Conservation (phyloP, 35 echinoderm and acorn worm species). For the Ophiothrix spiculata region DNA sequence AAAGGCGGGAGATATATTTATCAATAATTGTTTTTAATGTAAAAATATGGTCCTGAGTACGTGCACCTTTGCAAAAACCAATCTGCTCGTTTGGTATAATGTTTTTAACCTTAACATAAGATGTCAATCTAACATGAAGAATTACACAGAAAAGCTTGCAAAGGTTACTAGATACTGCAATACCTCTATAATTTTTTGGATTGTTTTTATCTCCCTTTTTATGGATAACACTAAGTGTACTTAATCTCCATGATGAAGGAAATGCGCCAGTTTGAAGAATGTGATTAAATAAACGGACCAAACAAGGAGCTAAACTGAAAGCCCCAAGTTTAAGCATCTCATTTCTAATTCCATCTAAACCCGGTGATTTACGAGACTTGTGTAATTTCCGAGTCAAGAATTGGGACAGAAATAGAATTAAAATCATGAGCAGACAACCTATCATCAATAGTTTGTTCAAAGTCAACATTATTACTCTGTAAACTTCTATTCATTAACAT, state of each 20-base stretch:
- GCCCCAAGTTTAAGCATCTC: neutral
- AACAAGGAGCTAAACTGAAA: neutral
- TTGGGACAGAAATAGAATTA: neutral
- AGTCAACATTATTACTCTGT: neutral
- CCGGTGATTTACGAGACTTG: neutral
- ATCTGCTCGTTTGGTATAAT: neutral
- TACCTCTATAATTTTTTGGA: neutral
- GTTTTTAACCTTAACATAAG: neutral
- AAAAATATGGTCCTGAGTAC: neutral
- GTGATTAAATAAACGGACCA: neutral
- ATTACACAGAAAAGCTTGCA: neutral
- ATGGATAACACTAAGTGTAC: neutral
- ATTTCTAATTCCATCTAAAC: slow-evolving; percentile 5
- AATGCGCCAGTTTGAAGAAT: neutral
- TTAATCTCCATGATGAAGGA: neutral
- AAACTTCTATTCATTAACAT: neutral
- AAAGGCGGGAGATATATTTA: neutral
- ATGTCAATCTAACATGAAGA: neutral
- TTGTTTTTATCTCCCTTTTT: neutral
- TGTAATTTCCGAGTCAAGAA: neutral
- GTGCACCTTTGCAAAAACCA: neutral
- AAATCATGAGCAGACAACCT: neutral
- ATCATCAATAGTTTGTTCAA: neutral
- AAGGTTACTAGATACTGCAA: neutral
- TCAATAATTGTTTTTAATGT: neutral